Percentiles rank a stretch among this genome's conserved stretches.
phyloP scores from a whole-genome alignment of 2,797 vertebrate genomes.

The Tenualosa thibaudeaui region DNA sequence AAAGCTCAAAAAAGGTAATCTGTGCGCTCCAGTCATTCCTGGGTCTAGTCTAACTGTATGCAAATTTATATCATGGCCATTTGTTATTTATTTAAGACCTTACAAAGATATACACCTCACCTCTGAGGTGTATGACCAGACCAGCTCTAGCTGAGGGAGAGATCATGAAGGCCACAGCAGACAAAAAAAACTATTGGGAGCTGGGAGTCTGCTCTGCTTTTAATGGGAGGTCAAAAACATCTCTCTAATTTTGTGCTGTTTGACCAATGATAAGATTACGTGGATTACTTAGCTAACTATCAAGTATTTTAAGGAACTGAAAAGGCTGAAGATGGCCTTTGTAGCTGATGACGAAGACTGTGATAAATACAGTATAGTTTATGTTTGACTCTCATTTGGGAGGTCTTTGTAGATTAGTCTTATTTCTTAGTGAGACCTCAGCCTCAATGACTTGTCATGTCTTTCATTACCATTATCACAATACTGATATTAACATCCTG shows the following conservation, averaged over 20 bases:
- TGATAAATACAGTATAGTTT: not conserved
- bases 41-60: too few relatives aligned
- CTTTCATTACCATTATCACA: not conserved
- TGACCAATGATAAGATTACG: not conserved
- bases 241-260: not conserved
- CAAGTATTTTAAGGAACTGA: too few relatives aligned
- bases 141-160: not conserved
- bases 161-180: not conserved
- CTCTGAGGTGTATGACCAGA: not conserved
- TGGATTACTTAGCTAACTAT: not conserved
- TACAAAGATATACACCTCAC: not conserved
- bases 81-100: not conserved
- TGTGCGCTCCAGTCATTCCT: too few relatives aligned
- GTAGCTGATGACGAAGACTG: not conserved
- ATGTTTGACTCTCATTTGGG: not conserved
- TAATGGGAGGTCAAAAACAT: not conserved
- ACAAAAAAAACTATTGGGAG: not conserved
- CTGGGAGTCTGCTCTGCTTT: not conserved
- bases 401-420: not conserved
- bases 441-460: too few relatives aligned
- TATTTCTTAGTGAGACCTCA: too few relatives aligned
- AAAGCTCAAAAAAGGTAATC: too few relatives aligned
- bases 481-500: not conserved
- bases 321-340: not conserved
- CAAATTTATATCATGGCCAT: too few relatives aligned